Evolutionary conservation across 1,140 invertebrate genomes (phyloP).

Genomic region (Parapsyche elsis): DNA sequence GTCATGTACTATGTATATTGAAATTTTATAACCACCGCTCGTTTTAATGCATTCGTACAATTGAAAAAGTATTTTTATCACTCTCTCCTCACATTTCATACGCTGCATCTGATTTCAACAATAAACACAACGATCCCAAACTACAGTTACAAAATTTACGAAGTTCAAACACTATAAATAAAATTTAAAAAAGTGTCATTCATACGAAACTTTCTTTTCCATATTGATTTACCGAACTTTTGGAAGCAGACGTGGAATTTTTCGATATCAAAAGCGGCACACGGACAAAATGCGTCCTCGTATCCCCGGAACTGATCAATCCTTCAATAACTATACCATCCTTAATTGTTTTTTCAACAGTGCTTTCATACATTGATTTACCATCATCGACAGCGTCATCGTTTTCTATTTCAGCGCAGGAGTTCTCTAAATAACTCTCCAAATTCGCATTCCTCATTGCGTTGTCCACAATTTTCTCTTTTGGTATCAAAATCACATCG

Average conservation of each 20-base stretch:
- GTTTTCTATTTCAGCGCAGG: slow-evolving; percentile 34
- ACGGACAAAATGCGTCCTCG: slow-evolving; percentile 51
- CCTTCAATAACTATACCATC: slow-evolving; percentile 53
- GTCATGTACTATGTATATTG: too few species aligned
- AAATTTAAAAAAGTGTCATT: not conserved
- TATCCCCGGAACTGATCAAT: slow-evolving; percentile 45
- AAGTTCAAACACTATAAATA: not conserved
- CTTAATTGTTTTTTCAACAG: slow-evolving; percentile 12
- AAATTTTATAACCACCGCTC: too few species aligned
- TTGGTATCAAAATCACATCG: slow-evolving; percentile 60
- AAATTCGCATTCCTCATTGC: slow-evolving; percentile 39
- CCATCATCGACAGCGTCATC: slow-evolving; percentile 14
- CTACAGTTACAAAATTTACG: too few species aligned
- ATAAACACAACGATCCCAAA: too few species aligned
- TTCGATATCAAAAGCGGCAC: slow-evolving; percentile 52
- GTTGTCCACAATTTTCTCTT: slow-evolving; percentile 57
- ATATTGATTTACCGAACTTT: slow-evolving; percentile 45
- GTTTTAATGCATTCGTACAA: too few species aligned
- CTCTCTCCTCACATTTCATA: too few species aligned
- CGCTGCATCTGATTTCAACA: too few species aligned
- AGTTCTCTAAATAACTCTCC: slow-evolving; percentile 47
- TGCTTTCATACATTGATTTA: slow-evolving; percentile 4
- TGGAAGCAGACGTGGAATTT: slow-evolving; percentile 41
- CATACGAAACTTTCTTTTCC: slow-evolving; percentile 55
- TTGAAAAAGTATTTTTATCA: too few species aligned